Evolutionary conservation across 1,140 invertebrate genomes (phyloP).

Genomic region (Drosophila sp.): DNA sequence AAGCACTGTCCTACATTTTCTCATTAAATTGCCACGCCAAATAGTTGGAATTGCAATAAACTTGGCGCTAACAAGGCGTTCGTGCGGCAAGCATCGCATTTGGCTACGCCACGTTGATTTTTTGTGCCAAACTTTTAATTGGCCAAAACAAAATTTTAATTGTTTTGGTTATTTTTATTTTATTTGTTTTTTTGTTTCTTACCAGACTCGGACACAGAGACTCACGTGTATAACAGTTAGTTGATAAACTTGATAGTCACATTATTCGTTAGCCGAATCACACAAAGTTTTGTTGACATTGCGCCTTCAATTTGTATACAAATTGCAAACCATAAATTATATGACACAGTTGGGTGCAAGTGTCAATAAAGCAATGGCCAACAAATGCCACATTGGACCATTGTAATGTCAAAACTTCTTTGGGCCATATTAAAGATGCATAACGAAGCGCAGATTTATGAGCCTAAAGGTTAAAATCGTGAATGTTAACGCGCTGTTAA

Average conservation of each 20-base stretch:
- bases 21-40: constrained; percentile 79
- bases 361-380: constrained; percentile 71
- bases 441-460: constrained; percentile 63
- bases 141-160: constrained; percentile 70
- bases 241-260: constrained; percentile 29
- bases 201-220: constrained; percentile 3
- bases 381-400: constrained; percentile 37
- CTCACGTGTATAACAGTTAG: constrained; percentile 12
- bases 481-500: constrained; percentile 28
- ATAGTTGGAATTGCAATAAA: constrained; percentile 73
- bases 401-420: constrained; percentile 48
- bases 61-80: constrained; percentile 77
- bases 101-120: constrained; percentile 57
- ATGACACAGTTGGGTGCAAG: constrained; percentile 59
- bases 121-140: constrained; percentile 77
- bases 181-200: constrained; percentile 1
- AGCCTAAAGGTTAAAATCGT: constrained; percentile 18
- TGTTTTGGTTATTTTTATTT: constrained; percentile 49
- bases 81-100: constrained; percentile 67
- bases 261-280: constrained; percentile 7
- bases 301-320: constrained; percentile 32
- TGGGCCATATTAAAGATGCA: constrained; percentile 60
- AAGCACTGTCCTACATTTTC: constrained; percentile 75
- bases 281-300: constrained; percentile 3
- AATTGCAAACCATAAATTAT: constrained; percentile 67